These are phyloP conservation scores for Gasteruption jaculator DNA, from an alignment of 2,888 invertebrate genomes.

Conservation along the genomic window DNA sequence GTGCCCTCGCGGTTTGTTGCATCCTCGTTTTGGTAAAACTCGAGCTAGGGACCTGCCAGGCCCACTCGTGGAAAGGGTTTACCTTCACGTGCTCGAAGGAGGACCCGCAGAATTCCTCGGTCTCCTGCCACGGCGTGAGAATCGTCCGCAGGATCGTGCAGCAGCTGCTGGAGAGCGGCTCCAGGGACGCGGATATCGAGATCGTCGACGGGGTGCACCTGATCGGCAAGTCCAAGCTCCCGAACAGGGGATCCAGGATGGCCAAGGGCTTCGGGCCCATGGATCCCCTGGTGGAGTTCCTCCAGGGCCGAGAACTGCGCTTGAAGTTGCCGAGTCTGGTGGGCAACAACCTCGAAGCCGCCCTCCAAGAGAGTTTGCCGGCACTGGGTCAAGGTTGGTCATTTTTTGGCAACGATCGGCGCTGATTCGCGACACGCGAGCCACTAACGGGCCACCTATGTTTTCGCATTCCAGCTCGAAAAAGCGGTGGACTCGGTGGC, in stretches of 20 bases:
- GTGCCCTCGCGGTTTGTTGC: neutral
- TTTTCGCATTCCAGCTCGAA: slow-evolving; percentile 1
- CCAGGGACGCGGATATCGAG: slow-evolving; percentile 57
- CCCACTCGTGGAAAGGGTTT: slow-evolving; percentile 31
- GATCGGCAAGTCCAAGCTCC: slow-evolving; percentile 55
- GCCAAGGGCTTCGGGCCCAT: slow-evolving; percentile 51
- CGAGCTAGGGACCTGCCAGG: slow-evolving; percentile 20
- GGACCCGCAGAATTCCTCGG: slow-evolving; percentile 42
- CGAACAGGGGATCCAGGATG: slow-evolving; percentile 52
- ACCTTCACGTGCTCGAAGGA: slow-evolving; percentile 30
- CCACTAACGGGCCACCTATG: neutral
- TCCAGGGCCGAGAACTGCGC: slow-evolving; percentile 69
- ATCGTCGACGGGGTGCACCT: slow-evolving; percentile 64
- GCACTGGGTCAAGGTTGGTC: slow-evolving; percentile 53
- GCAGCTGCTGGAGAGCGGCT: slow-evolving; percentile 53
- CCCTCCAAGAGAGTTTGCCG: slow-evolving; percentile 56
- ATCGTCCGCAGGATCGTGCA: slow-evolving; percentile 55
- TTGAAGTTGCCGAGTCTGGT: slow-evolving; percentile 68
- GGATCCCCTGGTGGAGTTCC: slow-evolving; percentile 62
- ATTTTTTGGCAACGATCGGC: too few species aligned
- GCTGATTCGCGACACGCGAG: too few species aligned
- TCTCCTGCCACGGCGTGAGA: slow-evolving; percentile 55
- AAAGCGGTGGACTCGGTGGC: slow-evolving; percentile 35
- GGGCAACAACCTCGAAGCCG: slow-evolving; percentile 62
- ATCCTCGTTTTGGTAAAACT: too few species aligned